Conservation (phyloP, 23 tunicate genomes). For the Trididemnum clinides region DNA sequence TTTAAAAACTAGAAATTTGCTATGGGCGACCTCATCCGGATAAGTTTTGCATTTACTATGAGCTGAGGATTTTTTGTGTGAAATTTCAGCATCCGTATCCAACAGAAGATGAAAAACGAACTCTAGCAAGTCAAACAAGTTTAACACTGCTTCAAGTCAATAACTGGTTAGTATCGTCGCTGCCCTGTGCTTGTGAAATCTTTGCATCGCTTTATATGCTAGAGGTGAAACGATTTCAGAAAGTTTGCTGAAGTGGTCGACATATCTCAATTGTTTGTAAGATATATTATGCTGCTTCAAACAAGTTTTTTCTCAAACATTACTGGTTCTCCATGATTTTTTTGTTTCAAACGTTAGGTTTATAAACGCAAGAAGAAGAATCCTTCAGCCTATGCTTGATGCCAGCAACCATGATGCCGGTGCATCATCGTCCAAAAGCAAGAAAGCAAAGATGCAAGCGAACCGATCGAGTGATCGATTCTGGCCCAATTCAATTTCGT, state of each 20-base stretch:
- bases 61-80: no score
- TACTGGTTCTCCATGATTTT: no score
- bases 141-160: constrained; percentile 97
- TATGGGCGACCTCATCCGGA: no score
- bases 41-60: no score
- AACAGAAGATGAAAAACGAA: constrained; percentile 95
- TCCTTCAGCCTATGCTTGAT: constrained; percentile 97
- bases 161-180: constrained; percentile 90
- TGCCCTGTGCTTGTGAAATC: background rate
- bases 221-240: no score
- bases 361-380: constrained; percentile 96
- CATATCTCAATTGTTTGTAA: no score
- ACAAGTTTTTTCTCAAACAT: no score
- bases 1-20: no score
- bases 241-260: no score
- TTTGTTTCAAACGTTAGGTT: constrained; percentile 54
- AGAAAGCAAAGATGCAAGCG: constrained; percentile 59
- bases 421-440: constrained; percentile 46
- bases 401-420: constrained; percentile 89
- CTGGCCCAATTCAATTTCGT: constrained; percentile 61
- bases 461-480: constrained; percentile 65
- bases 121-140: constrained; percentile 91
- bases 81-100: constrained; percentile 97
- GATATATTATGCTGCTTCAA: no score
- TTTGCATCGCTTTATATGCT: background rate